Percentiles rank a stretch among this genome's conserved stretches.
phyloP scores from a whole-genome alignment of 1,140 invertebrate species.

The Scylla paramamosain region DNA sequence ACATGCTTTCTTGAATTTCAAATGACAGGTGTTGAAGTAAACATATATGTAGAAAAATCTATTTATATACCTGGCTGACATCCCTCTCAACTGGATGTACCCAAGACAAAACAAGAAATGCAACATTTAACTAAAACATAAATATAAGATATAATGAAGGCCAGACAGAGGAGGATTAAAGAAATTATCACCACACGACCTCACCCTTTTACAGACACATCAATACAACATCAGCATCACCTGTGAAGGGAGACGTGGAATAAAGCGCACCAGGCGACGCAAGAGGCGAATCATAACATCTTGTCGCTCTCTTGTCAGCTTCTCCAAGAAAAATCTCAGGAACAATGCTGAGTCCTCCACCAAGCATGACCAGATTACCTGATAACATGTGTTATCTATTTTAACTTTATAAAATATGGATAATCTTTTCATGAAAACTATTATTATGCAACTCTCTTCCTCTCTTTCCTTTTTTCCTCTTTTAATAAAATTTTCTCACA shows the following conservation, averaged over 20 bases:
- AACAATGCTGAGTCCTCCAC: constrained; percentile 99
- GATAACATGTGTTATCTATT: constrained; percentile 69
- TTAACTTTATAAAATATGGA: not conserved
- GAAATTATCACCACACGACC: no score
- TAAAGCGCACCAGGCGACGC: constrained; percentile 92
- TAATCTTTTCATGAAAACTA: not conserved
- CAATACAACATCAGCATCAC: not conserved
- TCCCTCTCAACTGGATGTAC: no score
- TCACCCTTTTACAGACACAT: not conserved
- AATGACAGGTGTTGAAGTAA: no score
- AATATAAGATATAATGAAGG: no score
- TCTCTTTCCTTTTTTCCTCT: not conserved
- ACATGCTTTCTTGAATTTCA: no score
- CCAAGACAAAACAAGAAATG: no score
- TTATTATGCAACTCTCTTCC: not conserved
- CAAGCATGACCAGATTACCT: constrained; percentile 98
- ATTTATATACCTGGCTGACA: no score
- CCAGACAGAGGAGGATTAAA: no score
- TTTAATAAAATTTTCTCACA: no score
- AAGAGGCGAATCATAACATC: constrained; percentile 96
- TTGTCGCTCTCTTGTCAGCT: constrained; percentile 96
- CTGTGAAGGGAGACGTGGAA: constrained; percentile 76
- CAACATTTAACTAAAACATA: no score
- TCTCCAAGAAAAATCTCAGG: constrained; percentile 96
- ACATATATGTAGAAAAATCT: no score